Base-by-base conservation (phyloP, 2,888 invertebrate genomes). In the Lithophane socia region DNA sequence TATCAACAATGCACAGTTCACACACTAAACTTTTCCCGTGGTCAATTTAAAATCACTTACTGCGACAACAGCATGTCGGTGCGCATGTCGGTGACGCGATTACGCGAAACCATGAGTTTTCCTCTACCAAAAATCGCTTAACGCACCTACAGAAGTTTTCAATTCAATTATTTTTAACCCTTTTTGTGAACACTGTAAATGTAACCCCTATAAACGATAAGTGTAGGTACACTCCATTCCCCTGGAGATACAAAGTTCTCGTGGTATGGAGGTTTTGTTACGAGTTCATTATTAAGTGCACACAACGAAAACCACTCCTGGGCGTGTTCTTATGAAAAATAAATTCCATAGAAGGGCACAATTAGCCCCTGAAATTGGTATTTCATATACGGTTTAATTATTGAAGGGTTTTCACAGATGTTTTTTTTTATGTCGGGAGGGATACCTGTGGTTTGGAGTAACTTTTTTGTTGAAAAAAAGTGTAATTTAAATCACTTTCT, bases 241-340 rank as follows among this genome's bases (percentile, higher is more conserved):
- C 66, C 58, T 10, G 9, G 70, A 49, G 75, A 47, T 52, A 16
- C 10, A 63, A 77, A 75, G n/a, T 63, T 66, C 29, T 63, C 74
- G n/a, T 64, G 52, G 78, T 69, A 77, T 16, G 13, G 21, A 21
- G 77, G 82, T 64, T 63, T 24, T 52, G 64, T 75, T 77, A 66
- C 54, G 68, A 77, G 80, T 83, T 75, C 68, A 80, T 84, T 83
- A 83, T 75, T 84, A 77, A 80, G 54, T 67, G 72, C 63, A 83
- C 80, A 84, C 77, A 77, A 75, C 77, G 52, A 70, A 61, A 80
- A 58, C 76, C 64, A 71, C 37, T 37, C 52, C 18, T 13, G 70
- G 49, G 47, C 24, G 65, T 69, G 63, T 70, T 82, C 56, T 77
- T 80, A 80, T 81, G 71, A 84, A 84, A 84, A 77, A 78, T 78